Conservation (phyloP, 2,797 vertebrate species). For the Loris lydekkerianus region DNA sequence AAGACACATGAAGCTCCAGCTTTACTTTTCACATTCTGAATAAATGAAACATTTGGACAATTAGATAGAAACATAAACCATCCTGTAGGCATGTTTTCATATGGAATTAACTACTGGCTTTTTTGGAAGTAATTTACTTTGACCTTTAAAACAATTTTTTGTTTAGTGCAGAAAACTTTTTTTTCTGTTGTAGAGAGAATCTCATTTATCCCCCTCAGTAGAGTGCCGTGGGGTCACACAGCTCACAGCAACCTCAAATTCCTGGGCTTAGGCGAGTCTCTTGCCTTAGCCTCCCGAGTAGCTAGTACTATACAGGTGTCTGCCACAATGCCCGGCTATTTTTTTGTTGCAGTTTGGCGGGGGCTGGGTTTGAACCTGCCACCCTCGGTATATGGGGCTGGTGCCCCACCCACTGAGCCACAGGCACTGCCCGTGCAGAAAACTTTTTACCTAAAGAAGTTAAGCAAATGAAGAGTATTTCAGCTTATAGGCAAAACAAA, state of each 20-base stretch:
- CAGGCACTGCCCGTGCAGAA: no score
- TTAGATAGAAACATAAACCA: slow-evolving; percentile 47
- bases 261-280: no score
- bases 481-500: not conserved
- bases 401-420: no score
- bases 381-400: no score
- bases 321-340: no score
- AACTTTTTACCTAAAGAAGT: slow-evolving; percentile 56
- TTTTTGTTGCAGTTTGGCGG: no score
- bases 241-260: no score
- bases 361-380: no score
- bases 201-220: no score
- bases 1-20: not conserved
- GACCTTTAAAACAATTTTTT: slow-evolving; percentile 47
- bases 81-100: not conserved
- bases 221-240: no score
- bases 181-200: not conserved
- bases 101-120: slow-evolving; percentile 23
- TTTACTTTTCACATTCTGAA: slow-evolving; percentile 57
- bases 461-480: slow-evolving; percentile 14
- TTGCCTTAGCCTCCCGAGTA: no score
- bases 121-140: slow-evolving; percentile 56
- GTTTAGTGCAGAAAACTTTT: slow-evolving; percentile 47
- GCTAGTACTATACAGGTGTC: no score
- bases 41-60: slow-evolving; percentile 64